Conservation (phyloP, 2,888 invertebrate genomes). For the Pseudococcus viburni region DNA sequence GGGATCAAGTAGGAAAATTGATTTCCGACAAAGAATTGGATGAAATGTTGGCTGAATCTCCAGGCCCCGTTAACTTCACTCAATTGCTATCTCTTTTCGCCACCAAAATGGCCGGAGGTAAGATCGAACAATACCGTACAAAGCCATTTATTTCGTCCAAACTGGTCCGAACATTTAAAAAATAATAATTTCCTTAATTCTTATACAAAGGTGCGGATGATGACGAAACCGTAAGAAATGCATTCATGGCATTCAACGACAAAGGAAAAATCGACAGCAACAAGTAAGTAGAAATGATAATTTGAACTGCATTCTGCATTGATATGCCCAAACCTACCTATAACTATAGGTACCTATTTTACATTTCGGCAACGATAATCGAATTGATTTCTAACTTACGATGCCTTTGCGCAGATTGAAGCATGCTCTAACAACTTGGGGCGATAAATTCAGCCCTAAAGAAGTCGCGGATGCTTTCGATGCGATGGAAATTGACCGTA, state of each 20-base stretch:
- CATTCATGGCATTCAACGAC: constrained; percentile 93
- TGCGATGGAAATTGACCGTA: constrained; percentile 90
- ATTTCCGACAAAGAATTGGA: constrained; percentile 92
- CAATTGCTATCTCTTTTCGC: constrained; percentile 93
- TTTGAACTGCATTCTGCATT: not conserved
- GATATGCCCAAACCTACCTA: too few relatives aligned
- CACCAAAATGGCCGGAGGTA: constrained; percentile 89
- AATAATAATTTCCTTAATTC: not conserved
- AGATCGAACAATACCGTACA: not conserved
- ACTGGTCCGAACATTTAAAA: too few relatives aligned
- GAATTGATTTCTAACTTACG: not conserved
- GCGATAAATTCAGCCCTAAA: constrained; percentile 90
- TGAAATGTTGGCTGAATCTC: constrained; percentile 88
- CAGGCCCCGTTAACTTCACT: constrained; percentile 95
- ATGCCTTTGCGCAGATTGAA: constrained; percentile 77
- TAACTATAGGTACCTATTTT: too few relatives aligned
- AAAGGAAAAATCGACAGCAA: constrained; percentile 91
- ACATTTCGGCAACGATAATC: too few relatives aligned
- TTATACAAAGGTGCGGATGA: constrained; percentile 81
- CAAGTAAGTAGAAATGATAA: constrained; percentile 73
- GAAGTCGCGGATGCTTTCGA: constrained; percentile 94
- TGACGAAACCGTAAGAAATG: constrained; percentile 91
- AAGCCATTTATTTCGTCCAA: too few relatives aligned
- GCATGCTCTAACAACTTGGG: constrained; percentile 93
- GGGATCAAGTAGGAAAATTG: constrained; percentile 92